Conservation (phyloP, 2,113 vertebrate species). For the Rynchops niger region DNA sequence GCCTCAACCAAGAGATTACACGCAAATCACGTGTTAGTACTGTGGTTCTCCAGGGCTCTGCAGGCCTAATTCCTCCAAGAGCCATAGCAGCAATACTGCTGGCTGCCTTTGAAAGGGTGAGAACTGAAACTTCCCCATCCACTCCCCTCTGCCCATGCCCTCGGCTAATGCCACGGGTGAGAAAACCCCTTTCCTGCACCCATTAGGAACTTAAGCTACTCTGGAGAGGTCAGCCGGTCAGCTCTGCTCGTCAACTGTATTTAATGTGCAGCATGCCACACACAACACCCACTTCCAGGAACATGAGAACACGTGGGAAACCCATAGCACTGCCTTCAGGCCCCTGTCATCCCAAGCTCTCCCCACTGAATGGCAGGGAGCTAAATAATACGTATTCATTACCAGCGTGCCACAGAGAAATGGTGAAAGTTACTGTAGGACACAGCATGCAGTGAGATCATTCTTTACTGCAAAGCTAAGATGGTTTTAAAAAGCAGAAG, state of each 20-base stretch:
- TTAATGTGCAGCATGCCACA: background rate
- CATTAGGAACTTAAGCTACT: background rate
- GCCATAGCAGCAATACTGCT: background rate
- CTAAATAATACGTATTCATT: background rate
- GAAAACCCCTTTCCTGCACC: background rate
- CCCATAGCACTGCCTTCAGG: background rate
- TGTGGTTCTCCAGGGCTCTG: background rate
- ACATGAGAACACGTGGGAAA: accelerated
- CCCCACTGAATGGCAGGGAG: background rate
- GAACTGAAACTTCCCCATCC: background rate
- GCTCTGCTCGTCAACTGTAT: background rate
- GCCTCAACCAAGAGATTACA: background rate
- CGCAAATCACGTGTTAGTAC: too few species aligned
- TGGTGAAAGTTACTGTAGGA: accelerated
- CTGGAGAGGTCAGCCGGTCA: background rate
- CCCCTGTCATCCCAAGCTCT: background rate
- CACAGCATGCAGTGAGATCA: accelerated
- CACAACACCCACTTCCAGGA: background rate
- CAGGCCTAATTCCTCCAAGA: background rate
- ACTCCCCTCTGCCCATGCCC: background rate
- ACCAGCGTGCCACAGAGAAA: background rate
- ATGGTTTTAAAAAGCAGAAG: background rate
- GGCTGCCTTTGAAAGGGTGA: background rate
- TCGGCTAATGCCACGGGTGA: background rate
- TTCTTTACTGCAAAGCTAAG: background rate